A percentile compares a stretch with the other conserved stretches of the same genome.
Evolutionary conservation across 2,888 invertebrate genomes (phyloP).

Genomic region (Allygus modestus): DNA sequence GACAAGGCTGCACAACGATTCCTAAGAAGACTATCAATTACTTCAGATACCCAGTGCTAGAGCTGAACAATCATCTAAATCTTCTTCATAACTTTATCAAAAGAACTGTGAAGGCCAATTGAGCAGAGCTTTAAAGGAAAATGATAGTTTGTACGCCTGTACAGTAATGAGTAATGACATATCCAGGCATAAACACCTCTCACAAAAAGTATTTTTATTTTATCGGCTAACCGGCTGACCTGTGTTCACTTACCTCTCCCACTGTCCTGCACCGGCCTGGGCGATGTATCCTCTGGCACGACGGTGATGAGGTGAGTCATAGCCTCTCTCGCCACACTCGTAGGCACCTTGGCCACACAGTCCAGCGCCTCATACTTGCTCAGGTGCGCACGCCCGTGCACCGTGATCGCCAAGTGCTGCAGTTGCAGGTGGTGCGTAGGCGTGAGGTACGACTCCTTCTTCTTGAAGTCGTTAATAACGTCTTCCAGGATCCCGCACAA

Average conservation of each 20-base stretch:
- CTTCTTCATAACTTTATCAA: no score
- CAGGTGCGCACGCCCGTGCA: conserved; percentile 21
- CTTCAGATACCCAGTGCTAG: no score
- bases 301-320: conserved; percentile 38
- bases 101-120: no score
- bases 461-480: conserved; percentile 46
- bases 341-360: not conserved
- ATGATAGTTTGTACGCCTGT: no score
- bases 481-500: conserved; percentile 48
- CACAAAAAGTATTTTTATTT: no score
- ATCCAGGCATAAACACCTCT: no score
- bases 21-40: no score
- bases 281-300: conserved; percentile 6
- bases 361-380: conserved; percentile 52
- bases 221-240: no score
- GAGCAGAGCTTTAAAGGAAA: no score
- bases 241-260: not conserved
- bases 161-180: no score
- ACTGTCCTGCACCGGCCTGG: not conserved
- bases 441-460: conserved; percentile 45
- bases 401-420: conserved; percentile 6
- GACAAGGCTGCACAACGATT: no score
- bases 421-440: conserved; percentile 16
- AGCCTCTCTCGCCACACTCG: not conserved
- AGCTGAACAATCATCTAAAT: no score